Base-by-base conservation (phyloP, 2,888 invertebrate genomes). In the Heterodera filipjevi region DNA sequence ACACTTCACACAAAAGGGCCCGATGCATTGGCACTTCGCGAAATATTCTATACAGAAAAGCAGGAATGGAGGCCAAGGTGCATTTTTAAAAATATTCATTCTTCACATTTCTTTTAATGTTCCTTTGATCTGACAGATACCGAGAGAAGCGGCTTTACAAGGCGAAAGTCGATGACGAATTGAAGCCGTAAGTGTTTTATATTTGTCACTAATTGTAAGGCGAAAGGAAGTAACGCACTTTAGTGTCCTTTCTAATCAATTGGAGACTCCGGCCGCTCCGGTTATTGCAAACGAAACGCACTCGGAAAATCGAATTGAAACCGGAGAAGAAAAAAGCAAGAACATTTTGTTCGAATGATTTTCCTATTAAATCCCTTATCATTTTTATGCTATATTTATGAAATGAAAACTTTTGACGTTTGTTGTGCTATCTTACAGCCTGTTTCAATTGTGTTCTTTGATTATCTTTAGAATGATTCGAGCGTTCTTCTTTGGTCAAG, bases 31-130 rank as follows among this genome's bases (percentile, higher is more conserved):
- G 90, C 90, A 77, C 85, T 90, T 22, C 84, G 89, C 59, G 89
- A 89, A 77, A 89, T 90, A 79, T 90, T 90, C 82, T 87, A 88
- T 79, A 90, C 89, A 10, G 87, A 87, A 70, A 90, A 89, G 84
- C 88, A 90, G 83, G 86, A 86, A 81, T 90, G 90, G 89, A 86
- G 84, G 77, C 87, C 90, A n/a, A 87, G 86, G 90, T 90, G 84
- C 59, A 71, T 78, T 68, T 32, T 49, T 39, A n/a, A 19, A 8
- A 16, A 73, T 22, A 27, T 14, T 27, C 27, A n/a, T 39, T 59
- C 30, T 16, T 35, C 6, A 71, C 39, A 22, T n/a, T 14, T 30
- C 27, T 27, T 16, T 39, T 71, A 44, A 19, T 22, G 35, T 27
- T 44, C 53, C 5, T 59, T 27, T 53, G 14, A 81, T 86, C 75